Conservation (phyloP, 1,140 invertebrate genomes). For the Doryteuthis pealeii region DNA sequence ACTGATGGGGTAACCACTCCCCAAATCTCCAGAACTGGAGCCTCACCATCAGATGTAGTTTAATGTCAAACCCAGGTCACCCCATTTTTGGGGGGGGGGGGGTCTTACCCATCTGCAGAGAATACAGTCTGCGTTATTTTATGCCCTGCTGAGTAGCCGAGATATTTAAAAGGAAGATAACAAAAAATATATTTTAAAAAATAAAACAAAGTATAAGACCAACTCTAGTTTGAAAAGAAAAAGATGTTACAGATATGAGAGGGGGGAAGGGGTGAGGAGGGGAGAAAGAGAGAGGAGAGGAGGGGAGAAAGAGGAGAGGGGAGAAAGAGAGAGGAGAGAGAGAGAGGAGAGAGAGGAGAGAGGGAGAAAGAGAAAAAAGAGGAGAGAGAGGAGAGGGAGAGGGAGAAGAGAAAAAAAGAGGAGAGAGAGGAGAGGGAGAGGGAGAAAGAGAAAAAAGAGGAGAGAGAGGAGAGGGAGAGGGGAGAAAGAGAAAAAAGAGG, state of each 20-base stretch:
- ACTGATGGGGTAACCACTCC: no score
- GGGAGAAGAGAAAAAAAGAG: not conserved
- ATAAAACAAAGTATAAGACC: no score
- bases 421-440: not conserved
- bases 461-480: constrained; percentile 17
- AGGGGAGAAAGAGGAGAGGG: not conserved
- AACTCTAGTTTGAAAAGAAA: not conserved
- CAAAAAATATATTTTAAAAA: no score
- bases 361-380: constrained; percentile 13
- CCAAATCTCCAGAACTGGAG: no score
- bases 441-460: constrained; percentile 17
- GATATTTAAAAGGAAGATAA: no score
- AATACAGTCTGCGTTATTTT: no score
- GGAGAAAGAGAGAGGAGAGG: not conserved
- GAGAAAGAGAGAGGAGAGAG: not conserved
- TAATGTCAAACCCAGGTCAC: no score
- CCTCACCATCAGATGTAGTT: no score
- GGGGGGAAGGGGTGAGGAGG: not conserved
- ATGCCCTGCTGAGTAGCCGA: no score
- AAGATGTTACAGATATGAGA: not conserved
- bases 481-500: constrained; percentile 1
- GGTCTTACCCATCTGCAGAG: no score
- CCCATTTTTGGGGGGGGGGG: no score
- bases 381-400: constrained; percentile 18
- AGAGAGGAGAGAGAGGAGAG: not conserved